phyloP scores from a whole-genome alignment of 2,113 vertebrate genomes.

The Callorhinus ursinus region DNA sequence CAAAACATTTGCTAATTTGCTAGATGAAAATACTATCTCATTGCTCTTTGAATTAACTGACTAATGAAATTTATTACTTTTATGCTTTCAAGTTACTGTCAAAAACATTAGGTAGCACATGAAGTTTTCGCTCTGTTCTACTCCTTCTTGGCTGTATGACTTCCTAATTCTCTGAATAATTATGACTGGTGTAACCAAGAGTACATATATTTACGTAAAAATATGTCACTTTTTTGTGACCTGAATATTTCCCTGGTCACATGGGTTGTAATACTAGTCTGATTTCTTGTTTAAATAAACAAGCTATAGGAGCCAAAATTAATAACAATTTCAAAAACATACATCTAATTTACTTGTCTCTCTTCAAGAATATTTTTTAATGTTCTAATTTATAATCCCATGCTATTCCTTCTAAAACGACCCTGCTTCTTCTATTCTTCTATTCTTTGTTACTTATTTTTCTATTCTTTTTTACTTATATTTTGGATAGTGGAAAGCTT shows the following conservation, averaged over 20 bases:
- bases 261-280: neutral
- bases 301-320: neutral
- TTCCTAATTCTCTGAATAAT: constrained; percentile 48
- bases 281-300: constrained; percentile 9
- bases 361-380: constrained; percentile 10
- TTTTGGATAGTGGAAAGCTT: neutral
- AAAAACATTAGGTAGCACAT: constrained; percentile 57
- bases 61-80: neutral
- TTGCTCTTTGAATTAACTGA: neutral
- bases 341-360: neutral
- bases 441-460: neutral
- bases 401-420: neutral
- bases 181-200: neutral
- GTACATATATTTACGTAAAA: constrained; percentile 28
- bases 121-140: constrained; percentile 46
- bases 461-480: neutral
- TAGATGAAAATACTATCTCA: neutral
- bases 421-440: neutral
- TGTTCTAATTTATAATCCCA: neutral
- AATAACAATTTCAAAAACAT: constrained; percentile 16
- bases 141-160: constrained; percentile 71
- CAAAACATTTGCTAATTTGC: constrained; percentile 40
- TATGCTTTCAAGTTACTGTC: neutral
- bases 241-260: neutral
- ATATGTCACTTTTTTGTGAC: neutral